phyloP scores from a whole-genome alignment of 2,113 vertebrate species.

The Hippopotamus amphibius region DNA sequence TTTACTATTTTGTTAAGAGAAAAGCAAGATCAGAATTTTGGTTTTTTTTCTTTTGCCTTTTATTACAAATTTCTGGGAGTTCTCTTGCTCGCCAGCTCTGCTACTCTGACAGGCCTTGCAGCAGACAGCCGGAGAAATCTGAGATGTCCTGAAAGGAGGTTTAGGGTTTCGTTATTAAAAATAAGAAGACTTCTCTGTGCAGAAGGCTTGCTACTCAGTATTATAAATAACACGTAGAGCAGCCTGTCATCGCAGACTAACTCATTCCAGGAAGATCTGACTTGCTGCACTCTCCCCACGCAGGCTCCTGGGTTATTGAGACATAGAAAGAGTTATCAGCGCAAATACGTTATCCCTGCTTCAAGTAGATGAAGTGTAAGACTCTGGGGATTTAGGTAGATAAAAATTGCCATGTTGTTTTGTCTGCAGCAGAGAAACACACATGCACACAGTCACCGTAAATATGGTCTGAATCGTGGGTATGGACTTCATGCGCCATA shows the following conservation, averaged over 20 bases:
- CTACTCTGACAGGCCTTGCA: neutral
- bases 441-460: neutral
- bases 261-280: accelerated
- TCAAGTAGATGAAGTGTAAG: accelerated
- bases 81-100: neutral
- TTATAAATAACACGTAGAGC: accelerated
- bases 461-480: no score
- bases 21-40: neutral
- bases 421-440: neutral
- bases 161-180: neutral
- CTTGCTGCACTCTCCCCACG: accelerated
- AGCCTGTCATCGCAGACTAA: neutral
- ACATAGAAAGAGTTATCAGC: accelerated
- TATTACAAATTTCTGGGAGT: neutral
- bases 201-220: accelerated
- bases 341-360: neutral
- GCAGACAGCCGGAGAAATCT: accelerated
- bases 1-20: neutral
- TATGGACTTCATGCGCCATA: neutral
- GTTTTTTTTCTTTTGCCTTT: neutral
- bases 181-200: neutral
- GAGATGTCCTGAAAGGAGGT: neutral
- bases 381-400: accelerated
- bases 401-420: accelerated
- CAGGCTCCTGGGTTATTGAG: no score